Evolutionary conservation across 2,888 invertebrate genomes (phyloP), one percentile per base, ranked within the genome.

Genomic region (Phortica magna): DNA sequence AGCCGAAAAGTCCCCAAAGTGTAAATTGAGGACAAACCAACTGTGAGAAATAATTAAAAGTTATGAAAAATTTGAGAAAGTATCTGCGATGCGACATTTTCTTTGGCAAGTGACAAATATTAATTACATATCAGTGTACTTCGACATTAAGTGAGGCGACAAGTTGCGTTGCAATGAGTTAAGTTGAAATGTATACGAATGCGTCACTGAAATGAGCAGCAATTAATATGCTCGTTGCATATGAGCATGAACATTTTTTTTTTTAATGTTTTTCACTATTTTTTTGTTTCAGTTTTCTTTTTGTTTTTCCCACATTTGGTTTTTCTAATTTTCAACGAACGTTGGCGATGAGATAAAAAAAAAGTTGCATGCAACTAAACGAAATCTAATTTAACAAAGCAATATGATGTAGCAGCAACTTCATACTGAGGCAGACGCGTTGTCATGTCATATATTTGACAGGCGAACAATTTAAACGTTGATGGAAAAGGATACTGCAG

Each of bases 401-500:
- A 83, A 78, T 80, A 84, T 83, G 79, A 80, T 80, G 61, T 76
- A 79, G 78, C 78, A 61, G 17, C 84, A 81, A 82, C 83, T 83
- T 83, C 79, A 79, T 78, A 81, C 86, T 85, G 84, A 83, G 83
- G 82, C 80, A 79, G 80, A 78, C 70, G 53, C n/a, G 53, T 43
- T 71, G 70, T 71, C 70, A 77, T 87, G 88, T 88, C 86, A 87
- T 84, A 83, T 86, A 89, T 87, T 87, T 87, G 89, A 88, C 87
- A 88, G 88, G 88, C 82, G 72, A 74, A 81, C 87, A 86, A 86
- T 86, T 86, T 88, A 88, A 86, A 88, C 83, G 89, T 80, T 87
- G 88, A 88, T 87, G 88, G 88, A 88, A 86, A 88, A 86, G 88
- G 86, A 87, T 88, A 83, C 83, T 41, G 68, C 77, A 59, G 19